phyloP scores from a whole-genome alignment of 2,113 vertebrate genomes.

The Epinephelus moara region DNA sequence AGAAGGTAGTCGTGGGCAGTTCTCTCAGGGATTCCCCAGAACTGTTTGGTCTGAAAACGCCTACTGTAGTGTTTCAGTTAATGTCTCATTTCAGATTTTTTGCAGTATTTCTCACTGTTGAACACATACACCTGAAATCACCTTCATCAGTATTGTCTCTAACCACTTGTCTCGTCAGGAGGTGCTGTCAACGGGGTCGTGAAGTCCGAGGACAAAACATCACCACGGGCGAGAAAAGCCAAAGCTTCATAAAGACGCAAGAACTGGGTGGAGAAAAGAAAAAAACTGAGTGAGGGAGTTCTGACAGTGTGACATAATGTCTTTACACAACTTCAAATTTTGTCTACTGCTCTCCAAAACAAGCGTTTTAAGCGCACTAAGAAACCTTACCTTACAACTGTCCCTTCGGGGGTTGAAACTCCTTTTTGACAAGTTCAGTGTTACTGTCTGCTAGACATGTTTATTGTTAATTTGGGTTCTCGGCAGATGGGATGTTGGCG shows the following conservation, averaged over 20 bases:
- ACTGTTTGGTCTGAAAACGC: no score
- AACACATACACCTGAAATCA: not conserved
- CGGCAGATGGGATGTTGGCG: slow-evolving; percentile 30
- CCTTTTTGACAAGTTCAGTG: slow-evolving; percentile 49
- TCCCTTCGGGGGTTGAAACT: slow-evolving; percentile 47
- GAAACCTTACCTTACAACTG: slow-evolving; percentile 60
- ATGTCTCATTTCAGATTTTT: not conserved
- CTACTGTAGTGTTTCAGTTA: not conserved
- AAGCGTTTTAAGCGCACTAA: slow-evolving; percentile 67
- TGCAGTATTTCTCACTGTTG: not conserved
- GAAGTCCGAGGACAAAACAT: slow-evolving; percentile 84
- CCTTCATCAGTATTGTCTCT: not conserved
- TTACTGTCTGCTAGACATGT: slow-evolving; percentile 55
- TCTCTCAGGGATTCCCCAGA: no score
- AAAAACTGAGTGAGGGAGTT: slow-evolving; percentile 42
- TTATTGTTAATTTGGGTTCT: slow-evolving; percentile 49
- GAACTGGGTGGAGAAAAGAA: not conserved
- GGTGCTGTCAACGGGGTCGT: slow-evolving; percentile 84
- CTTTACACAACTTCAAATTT: slow-evolving; percentile 65
- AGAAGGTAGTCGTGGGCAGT: no score
- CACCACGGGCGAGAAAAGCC: slow-evolving; percentile 85
- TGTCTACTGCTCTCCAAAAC: slow-evolving; percentile 65
- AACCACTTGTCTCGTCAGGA: slow-evolving; percentile 66
- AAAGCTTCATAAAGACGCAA: slow-evolving; percentile 82
- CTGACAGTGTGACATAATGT: slow-evolving; percentile 64